Conservation (phyloP, 2,888 invertebrate genomes). For the Alentia gelatinosa region DNA sequence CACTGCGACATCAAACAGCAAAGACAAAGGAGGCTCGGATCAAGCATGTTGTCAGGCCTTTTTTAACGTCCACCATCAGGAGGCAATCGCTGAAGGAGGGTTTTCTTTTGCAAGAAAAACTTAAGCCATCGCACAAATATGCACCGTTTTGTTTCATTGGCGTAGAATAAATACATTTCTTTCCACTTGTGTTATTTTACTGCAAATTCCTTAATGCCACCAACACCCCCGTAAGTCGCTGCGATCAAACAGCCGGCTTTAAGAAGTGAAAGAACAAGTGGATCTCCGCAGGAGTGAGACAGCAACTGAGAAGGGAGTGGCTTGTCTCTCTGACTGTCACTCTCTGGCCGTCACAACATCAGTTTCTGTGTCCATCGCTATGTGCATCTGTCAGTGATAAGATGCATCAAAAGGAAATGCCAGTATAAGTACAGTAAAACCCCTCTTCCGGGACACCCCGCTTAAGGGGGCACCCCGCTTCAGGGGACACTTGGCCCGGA, state of each 20-base stretch:
- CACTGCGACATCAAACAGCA: not conserved
- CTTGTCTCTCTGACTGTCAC: not conserved
- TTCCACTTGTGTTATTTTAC: not conserved
- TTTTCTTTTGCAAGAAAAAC: not conserved
- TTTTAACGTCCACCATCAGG: not conserved
- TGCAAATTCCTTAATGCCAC: constrained; percentile 44
- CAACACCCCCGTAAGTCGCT: constrained; percentile 21
- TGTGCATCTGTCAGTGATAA: no score
- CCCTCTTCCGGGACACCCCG: no score
- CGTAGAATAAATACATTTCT: constrained; percentile 28
- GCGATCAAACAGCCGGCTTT: constrained; percentile 8
- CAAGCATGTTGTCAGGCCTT: not conserved
- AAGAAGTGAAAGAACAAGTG: not conserved
- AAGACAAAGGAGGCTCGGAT: constrained; percentile 20
- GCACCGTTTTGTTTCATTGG: constrained; percentile 31
- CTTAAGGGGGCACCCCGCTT: no score
- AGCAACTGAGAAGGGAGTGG: not conserved
- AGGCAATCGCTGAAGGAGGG: not conserved
- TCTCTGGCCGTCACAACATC: not conserved
- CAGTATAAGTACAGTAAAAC: no score
- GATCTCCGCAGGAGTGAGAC: not conserved
- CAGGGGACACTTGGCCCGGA: no score
- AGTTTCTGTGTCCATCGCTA: not conserved
- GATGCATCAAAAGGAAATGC: no score
- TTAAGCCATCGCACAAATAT: constrained; percentile 14